Evolutionary conservation across 2,888 invertebrate genomes (phyloP).

Genomic region (Anagyrus pseudococci): DNA sequence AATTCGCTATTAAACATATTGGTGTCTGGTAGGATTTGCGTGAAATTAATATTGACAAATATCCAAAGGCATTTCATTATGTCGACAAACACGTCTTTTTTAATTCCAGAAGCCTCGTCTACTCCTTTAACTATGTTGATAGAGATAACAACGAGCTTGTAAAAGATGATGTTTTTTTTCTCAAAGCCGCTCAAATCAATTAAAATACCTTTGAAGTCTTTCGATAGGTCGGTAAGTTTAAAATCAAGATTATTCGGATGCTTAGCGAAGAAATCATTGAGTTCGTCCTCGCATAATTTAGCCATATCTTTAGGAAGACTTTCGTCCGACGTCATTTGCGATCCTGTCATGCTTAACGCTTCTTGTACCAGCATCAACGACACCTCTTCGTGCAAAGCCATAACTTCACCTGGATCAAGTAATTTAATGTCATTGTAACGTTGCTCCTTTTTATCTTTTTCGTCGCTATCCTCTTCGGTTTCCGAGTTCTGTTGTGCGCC

Average conservation of each 20-base stretch:
- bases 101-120: neutral
- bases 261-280: slow-evolving; percentile 29
- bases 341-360: slow-evolving; percentile 20
- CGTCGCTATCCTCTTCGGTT: neutral
- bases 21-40: slow-evolving; percentile 3
- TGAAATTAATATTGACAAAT: slow-evolving; percentile 25
- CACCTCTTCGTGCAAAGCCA: slow-evolving; percentile 22
- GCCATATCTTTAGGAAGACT: slow-evolving; percentile 6
- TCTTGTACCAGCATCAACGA: slow-evolving; percentile 11
- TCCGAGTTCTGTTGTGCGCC: no score
- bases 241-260: slow-evolving; percentile 17
- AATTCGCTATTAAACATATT: slow-evolving; percentile 16
- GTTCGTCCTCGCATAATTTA: slow-evolving; percentile 18
- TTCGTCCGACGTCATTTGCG: slow-evolving; percentile 3
- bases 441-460: neutral
- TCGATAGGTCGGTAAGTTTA: slow-evolving; percentile 7
- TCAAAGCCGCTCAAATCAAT: slow-evolving; percentile 22
- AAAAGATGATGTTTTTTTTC: slow-evolving; percentile 31
- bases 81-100: slow-evolving; percentile 11
- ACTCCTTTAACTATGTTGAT: slow-evolving; percentile 20
- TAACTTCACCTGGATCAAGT: slow-evolving; percentile 24
- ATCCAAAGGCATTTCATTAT: slow-evolving; percentile 31
- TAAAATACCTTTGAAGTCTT: slow-evolving; percentile 24
- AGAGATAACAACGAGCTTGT: slow-evolving; percentile 32
- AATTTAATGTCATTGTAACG: slow-evolving; percentile 15